Base-by-base conservation (phyloP, 2,113 vertebrate genomes). In the Trematocara stigmaticum region DNA sequence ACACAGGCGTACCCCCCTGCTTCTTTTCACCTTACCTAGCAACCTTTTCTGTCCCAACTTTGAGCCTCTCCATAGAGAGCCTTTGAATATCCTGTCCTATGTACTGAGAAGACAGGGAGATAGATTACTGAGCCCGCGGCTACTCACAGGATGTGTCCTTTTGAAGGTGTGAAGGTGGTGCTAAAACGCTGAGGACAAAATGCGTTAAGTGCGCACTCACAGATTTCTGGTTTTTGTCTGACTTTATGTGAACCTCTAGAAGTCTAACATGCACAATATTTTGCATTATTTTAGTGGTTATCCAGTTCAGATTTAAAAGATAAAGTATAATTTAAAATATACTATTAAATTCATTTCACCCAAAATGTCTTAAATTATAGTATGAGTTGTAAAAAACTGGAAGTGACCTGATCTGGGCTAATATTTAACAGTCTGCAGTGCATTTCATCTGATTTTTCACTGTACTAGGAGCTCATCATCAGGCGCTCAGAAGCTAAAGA, bases 141-240 rank as follows among this genome's bases (percentile, higher is more conserved):
- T 47, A 42, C 47, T 26, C 86, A 79, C 88, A 79, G 84, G 51
- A 88, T 57, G 85, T 91, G 93, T 94, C 92, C 93, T 95, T 83
- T 87, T n/a, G 4, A 71, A 88, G 88, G 89, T 92, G 90, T 92
- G 93, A 95, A 93, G 93, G 92, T 94, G 90, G 89, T 79, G 83
- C 81, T 91, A 80, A 89, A 88, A 88, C 5, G 53, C 84, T 71
- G 82, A 82, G 74, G 71, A 80, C 13, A 9, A 66, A 40, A 26
- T 42, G 45, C 40, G 51, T 83, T 31, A 74, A 45, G 23, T 20
- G 83, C 82, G 34, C 78, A 49, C 78, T 51, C 29, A 31, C n/a
- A 47, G 29, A 78, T 80, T 64, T 61, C 56, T 57, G 40, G 1
- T 35, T 53, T 26, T 57, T 40, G 26, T 35, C 35, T 15, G 61